Conservation (phyloP, 2,888 invertebrate species). For the Hirudinaria manillensis region DNA sequence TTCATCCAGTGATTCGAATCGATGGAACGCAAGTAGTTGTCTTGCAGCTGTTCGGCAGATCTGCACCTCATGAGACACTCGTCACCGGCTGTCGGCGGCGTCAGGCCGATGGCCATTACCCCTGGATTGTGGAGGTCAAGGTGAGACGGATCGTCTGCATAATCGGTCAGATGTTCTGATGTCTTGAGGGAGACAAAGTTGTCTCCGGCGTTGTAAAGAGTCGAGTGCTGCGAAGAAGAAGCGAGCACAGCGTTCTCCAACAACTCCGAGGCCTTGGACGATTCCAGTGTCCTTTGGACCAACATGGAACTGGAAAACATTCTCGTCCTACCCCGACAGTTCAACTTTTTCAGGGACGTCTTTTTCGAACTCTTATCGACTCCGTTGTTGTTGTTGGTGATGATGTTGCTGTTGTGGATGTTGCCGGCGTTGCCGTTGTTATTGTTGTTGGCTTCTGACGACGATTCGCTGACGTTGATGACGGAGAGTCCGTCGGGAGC, state of each 20-base stretch:
- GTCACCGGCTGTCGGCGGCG: background rate
- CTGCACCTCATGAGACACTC: constrained; percentile 1
- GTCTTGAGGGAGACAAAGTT: background rate
- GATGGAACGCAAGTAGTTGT: background rate
- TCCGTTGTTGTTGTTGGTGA: background rate
- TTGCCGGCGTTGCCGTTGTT: background rate
- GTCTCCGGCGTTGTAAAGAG: background rate
- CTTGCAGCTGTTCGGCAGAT: background rate
- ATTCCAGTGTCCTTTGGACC: background rate
- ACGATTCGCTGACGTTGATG: background rate
- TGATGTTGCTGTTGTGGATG: background rate
- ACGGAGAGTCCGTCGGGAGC: background rate
- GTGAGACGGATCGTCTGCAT: background rate
- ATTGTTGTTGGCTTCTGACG: background rate
- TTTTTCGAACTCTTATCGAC: constrained; percentile 1
- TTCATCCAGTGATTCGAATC: constrained; percentile 6
- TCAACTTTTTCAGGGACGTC: background rate
- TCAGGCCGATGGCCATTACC: background rate
- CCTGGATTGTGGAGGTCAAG: background rate
- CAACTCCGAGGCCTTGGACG: background rate
- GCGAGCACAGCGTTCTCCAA: background rate
- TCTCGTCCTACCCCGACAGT: background rate
- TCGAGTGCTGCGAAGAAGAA: background rate
- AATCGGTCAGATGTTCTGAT: background rate
- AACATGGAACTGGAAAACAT: constrained; percentile 11